A percentile compares a stretch with the other conserved stretches of the same genome.
phyloP scores from a whole-genome alignment of 1,140 invertebrate genomes.

The Papilio dardanus region DNA sequence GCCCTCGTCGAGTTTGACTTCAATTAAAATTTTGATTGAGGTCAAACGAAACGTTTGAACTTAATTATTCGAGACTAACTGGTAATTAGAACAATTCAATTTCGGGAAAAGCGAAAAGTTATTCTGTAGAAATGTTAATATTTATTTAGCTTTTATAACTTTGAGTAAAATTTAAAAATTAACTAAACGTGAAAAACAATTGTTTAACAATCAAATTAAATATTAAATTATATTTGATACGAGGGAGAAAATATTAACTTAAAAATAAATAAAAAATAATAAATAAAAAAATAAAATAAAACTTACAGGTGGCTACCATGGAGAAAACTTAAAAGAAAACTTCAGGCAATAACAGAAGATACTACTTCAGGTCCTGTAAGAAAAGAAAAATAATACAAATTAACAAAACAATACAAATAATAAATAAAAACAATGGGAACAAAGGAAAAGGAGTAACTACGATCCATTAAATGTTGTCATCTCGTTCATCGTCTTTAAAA shows the following conservation, averaged over 20 bases:
- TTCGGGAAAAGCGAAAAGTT: neutral
- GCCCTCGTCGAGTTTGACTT: neutral
- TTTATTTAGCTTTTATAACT: neutral
- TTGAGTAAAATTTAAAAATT: neutral
- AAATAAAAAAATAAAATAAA: slow-evolving; percentile 44
- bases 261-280: slow-evolving; percentile 25
- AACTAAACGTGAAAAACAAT: no score
- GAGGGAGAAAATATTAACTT: slow-evolving; percentile 32
- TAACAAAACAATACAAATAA: slow-evolving; percentile 52
- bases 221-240: no score
- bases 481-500: no score
- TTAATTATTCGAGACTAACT: slow-evolving; percentile 19
- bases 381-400: slow-evolving; percentile 60
- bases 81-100: slow-evolving; percentile 1
- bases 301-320: slow-evolving; percentile 76
- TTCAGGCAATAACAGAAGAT: slow-evolving; percentile 48
- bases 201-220: no score
- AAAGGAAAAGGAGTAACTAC: neutral
- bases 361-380: slow-evolving; percentile 64
- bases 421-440: slow-evolving; percentile 20
- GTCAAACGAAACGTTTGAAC: slow-evolving; percentile 14
- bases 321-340: slow-evolving; percentile 65
- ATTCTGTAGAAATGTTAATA: neutral
- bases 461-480: neutral
- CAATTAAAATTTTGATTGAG: slow-evolving; percentile 24